phyloP scores from a whole-genome alignment of 2,797 vertebrate species.

The Anguilla megastoma region DNA sequence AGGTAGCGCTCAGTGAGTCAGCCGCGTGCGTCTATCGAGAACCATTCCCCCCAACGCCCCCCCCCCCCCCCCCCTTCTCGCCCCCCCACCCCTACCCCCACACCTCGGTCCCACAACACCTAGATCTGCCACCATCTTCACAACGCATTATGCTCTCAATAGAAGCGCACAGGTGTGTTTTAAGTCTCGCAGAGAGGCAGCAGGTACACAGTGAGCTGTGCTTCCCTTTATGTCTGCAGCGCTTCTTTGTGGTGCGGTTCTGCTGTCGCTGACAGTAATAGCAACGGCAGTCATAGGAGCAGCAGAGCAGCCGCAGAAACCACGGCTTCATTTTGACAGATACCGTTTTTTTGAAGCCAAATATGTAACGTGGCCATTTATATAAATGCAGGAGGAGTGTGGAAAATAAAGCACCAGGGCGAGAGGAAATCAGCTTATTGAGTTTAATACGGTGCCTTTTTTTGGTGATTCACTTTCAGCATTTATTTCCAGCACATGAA shows the following conservation, averaged over 20 bases:
- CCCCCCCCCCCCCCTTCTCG: slow-evolving; percentile 7
- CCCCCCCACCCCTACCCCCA: neutral
- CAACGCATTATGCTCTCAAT: slow-evolving; percentile 2
- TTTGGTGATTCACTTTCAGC: slow-evolving; percentile 70
- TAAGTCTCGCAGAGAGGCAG: neutral
- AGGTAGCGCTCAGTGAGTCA: slow-evolving; percentile 13
- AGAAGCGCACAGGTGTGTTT: neutral
- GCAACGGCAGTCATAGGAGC: slow-evolving; percentile 45
- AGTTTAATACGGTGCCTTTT: slow-evolving; percentile 71
- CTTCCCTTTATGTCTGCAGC: neutral
- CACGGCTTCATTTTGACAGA: slow-evolving; percentile 54
- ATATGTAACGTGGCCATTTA: slow-evolving; percentile 63
- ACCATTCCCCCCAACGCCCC: neutral
- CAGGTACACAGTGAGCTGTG: neutral
- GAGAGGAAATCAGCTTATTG: slow-evolving; percentile 71
- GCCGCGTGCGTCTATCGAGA: slow-evolving; percentile 34
- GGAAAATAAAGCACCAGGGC: slow-evolving; percentile 64
- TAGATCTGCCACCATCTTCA: slow-evolving; percentile 15
- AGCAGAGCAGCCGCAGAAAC: slow-evolving; percentile 20
- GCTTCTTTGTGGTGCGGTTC: neutral
- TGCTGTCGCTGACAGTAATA: slow-evolving; percentile 30
- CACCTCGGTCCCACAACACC: slow-evolving; percentile 28
- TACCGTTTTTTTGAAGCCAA: slow-evolving; percentile 56
- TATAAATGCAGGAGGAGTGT: slow-evolving; percentile 67
- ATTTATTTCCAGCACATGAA: slow-evolving; percentile 73